Evolutionary conservation across 2,888 invertebrate species (phyloP), one percentile per base, ranked within the genome.

Genomic region (Spicauda simplicius): DNA sequence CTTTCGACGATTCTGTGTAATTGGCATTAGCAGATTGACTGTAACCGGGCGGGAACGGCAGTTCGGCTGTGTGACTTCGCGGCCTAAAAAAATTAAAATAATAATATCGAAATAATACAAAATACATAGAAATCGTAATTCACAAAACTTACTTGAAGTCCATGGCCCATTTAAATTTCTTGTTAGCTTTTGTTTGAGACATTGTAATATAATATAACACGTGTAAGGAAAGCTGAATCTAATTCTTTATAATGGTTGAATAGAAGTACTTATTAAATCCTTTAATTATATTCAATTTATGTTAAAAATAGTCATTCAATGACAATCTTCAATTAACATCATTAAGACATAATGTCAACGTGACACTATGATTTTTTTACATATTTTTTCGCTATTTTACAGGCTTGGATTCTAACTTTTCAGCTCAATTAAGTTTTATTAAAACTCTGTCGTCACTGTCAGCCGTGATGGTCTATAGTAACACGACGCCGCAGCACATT

Each of bases 1-100:
- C 98, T 83, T 96, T 96, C 0, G 96, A 96, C 6, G 96, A 95
- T 92, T 98, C 98, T 2, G 94, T 95, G 76, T 96, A 96, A 77
- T 94, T 95, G 56, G 96, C 95, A 68, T 95, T 95, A 2, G 95
- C 94, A 1, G 96, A 95, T 62, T 96, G 95, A 84, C 96, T 97
- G 80, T 96, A 98, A 0, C 98, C 98, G 41, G 98, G 98, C 20
- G 98, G 98, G 41, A 65, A 68, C 12, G 63, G 62, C 2, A 56
- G 69, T 16, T 64, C 37, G 55, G 64, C 19, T 18, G 55, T 58
- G 56, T 67, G 67, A 6, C 52, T 41, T 18, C 57, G 37, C n/a
- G 67, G 67, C 57, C 67, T 67, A 41, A 62, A 67, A 2, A 41
- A 60, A 62, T 52, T 45, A 20, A 53, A 50, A 50, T 50, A 41